These are phyloP conservation scores for Myotis daubentonii DNA, from an alignment of 2,797 vertebrate genomes.

Conservation along the genomic window DNA sequence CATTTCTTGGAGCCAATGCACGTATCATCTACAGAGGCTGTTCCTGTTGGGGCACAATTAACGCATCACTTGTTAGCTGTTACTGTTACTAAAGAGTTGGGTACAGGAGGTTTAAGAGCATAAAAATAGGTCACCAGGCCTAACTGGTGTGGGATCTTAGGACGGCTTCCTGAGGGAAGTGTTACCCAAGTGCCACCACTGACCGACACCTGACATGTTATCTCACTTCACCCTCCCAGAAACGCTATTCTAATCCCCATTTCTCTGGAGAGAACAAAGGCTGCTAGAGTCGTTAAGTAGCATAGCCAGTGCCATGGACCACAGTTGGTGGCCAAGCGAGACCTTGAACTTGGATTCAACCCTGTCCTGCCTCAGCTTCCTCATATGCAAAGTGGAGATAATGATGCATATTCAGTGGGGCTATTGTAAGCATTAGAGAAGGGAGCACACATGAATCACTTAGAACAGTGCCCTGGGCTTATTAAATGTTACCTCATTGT, in stretches of 20 bases:
- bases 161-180: background rate
- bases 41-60: background rate
- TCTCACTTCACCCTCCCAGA: background rate
- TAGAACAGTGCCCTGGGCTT: background rate
- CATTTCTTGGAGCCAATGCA: accelerated
- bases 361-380: background rate
- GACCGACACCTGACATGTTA: background rate
- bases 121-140: background rate
- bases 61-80: background rate
- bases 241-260: background rate
- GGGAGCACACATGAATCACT: too few relatives aligned
- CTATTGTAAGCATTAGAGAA: background rate
- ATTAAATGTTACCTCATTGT: background rate
- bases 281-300: background rate
- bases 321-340: background rate
- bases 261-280: background rate
- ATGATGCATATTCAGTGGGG: background rate
- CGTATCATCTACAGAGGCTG: background rate
- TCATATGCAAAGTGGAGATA: background rate
- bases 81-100: background rate
- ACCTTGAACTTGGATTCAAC: background rate
- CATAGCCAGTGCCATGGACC: background rate
- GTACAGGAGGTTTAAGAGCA: background rate
- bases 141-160: background rate
- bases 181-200: background rate